A percentile compares a stretch with the other conserved stretches of the same genome.
Conservation (phyloP, 2,888 invertebrate genomes). For the Cylindroiulus punctatus region DNA sequence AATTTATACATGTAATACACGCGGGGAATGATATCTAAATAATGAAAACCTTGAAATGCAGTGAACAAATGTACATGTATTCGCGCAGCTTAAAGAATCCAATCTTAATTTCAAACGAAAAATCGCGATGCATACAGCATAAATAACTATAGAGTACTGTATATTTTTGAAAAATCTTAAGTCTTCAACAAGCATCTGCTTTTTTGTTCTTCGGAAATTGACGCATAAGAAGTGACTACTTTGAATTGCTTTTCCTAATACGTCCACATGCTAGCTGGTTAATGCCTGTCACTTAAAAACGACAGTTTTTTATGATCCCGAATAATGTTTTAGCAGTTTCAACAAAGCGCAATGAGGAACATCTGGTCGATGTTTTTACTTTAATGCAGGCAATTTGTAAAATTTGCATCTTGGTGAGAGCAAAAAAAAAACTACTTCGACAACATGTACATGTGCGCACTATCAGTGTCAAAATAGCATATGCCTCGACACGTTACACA, state of each 20-base stretch:
- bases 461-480: conserved; percentile 36
- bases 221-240: background rate
- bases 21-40: background rate
- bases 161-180: background rate
- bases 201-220: background rate
- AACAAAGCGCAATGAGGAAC: background rate
- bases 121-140: background rate
- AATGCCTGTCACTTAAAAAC: conserved; percentile 16
- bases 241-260: conserved; percentile 22
- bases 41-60: background rate
- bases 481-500: conserved; percentile 2
- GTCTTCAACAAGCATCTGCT: background rate
- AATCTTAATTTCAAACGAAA: background rate
- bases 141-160: background rate
- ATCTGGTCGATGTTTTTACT: conserved; percentile 35
- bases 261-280: background rate
- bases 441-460: conserved; percentile 6
- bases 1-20: no score
- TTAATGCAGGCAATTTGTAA: conserved; percentile 18
- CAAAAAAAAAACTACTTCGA: background rate
- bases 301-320: background rate
- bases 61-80: no score
- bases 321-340: conserved; percentile 7
- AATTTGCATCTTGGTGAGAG: conserved; percentile 1
- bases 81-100: background rate